phyloP scores from a whole-genome alignment of 2,113 vertebrate species.

The Cariama cristata region DNA sequence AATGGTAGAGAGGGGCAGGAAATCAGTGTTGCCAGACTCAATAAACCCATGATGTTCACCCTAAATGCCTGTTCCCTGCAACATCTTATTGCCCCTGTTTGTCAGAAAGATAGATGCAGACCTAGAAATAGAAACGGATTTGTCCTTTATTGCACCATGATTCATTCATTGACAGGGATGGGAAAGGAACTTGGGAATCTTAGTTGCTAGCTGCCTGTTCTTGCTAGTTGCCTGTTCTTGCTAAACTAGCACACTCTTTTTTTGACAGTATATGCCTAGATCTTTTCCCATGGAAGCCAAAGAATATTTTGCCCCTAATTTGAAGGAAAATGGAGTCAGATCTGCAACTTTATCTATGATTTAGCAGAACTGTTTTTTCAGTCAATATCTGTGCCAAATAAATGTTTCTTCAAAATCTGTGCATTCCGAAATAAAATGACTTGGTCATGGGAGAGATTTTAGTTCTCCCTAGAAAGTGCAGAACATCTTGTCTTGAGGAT shows the following conservation, averaged over 20 bases:
- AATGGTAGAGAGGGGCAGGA: not conserved
- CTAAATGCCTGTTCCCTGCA: not conserved
- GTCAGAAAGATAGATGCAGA: not conserved
- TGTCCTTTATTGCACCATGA: not conserved
- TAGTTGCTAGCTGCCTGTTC: not conserved
- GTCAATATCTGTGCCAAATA: not conserved
- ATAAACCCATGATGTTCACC: not conserved
- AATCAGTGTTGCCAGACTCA: not conserved
- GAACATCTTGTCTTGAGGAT: not conserved
- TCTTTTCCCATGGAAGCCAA: not conserved
- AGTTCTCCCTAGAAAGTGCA: not conserved
- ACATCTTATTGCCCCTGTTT: not conserved
- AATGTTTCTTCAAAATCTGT: not conserved
- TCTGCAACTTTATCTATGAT: not conserved
- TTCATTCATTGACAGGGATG: not conserved
- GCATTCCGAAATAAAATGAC: not conserved
- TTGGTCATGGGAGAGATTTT: not conserved
- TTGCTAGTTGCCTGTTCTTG: not conserved
- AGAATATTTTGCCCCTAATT: not conserved
- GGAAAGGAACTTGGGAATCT: not conserved
- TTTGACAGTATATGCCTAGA: not conserved
- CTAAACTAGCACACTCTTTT: not conserved
- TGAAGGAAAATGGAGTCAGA: not conserved
- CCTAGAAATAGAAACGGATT: not conserved
- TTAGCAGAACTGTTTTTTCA: not conserved